phyloP scores from a whole-genome alignment of 2,888 invertebrate genomes.

The Troglohyphantes excavatus region DNA sequence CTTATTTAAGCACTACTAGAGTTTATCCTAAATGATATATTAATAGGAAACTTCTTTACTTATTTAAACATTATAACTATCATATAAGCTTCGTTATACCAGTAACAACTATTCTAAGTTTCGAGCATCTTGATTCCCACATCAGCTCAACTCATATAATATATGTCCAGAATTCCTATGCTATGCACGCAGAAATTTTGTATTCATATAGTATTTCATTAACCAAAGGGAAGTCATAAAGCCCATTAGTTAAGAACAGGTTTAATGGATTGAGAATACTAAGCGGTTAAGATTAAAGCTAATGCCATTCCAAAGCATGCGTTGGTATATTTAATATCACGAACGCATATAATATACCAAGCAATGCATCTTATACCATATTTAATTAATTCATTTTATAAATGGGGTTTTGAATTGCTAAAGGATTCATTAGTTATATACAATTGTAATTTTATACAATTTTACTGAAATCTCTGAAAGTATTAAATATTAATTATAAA shows the following conservation, averaged over 20 bases:
- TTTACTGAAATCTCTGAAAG: too few relatives aligned
- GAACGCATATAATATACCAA: neutral
- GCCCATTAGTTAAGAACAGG: constrained; percentile 19
- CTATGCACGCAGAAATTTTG: constrained; percentile 20
- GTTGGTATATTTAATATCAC: neutral
- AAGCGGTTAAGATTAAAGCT: neutral
- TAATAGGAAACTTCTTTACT: too few relatives aligned
- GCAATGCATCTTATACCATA: neutral
- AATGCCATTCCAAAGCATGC: neutral
- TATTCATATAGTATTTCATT: constrained; percentile 45
- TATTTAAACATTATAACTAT: too few relatives aligned
- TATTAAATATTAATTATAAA: too few relatives aligned
- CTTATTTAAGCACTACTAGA: too few relatives aligned
- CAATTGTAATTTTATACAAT: too few relatives aligned
- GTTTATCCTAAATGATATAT: too few relatives aligned
- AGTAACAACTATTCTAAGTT: too few relatives aligned
- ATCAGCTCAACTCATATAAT: too few relatives aligned
- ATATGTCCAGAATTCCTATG: neutral
- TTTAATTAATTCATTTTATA: neutral
- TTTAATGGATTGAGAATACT: constrained; percentile 52
- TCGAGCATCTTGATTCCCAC: too few relatives aligned
- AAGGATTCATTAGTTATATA: too few relatives aligned
- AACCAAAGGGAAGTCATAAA: constrained; percentile 8
- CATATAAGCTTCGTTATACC: too few relatives aligned
- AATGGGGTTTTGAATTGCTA: neutral